Base-by-base conservation (phyloP, 2,797 vertebrate species). In the Saguinus oedipus region DNA sequence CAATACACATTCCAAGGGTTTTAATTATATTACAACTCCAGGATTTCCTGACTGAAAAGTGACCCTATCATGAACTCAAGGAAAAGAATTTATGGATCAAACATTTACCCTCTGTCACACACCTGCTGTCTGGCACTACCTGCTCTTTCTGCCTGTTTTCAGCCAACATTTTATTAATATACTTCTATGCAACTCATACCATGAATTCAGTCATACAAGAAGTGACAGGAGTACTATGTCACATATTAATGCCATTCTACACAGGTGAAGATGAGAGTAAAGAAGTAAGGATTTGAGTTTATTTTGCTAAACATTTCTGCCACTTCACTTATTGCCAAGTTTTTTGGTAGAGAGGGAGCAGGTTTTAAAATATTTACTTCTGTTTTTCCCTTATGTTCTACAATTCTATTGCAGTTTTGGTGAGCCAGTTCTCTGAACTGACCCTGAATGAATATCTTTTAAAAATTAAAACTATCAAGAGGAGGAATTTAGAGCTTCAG, bases 271-370 rank as follows among this genome's bases (percentile, higher is more conserved):
- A 81, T 39, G 42, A 83, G 4, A 86, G 8, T 24, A 80, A 74
- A 87, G 3, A 70, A 36, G 13, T 50, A 79, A 81, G 83, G 42
- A 68, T n/a, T 36, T 36, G 20, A 61, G 39, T 44, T 27, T 44
- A 87, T 57, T 90, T 97, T 91, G 27, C 26, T 53, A 36, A 78
- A 3, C 12, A 24, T 92, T 94, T 84, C 46, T 90, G 88, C 39
- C 7, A 90, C 26, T n/a, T 22, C 26, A 84, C 22, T 48, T 53
- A 3, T 13, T 82, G 14, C 2, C 27, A 64, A n/a, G 5, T 24
- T 39, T 46, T 61, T 42, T 33, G 46, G 24, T 4, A n/a, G 61
- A 14, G 15, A 68, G 61, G 33, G n/a, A 76, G 17, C 39, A 80
- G 20, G 9, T 72, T 89, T 90, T 74, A 24, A 53, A 55, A 14